Percentiles rank a stretch among this genome's conserved stretches.
Conservation (phyloP, 2,797 vertebrate genomes). For the Pachyuromys duprasi region DNA sequence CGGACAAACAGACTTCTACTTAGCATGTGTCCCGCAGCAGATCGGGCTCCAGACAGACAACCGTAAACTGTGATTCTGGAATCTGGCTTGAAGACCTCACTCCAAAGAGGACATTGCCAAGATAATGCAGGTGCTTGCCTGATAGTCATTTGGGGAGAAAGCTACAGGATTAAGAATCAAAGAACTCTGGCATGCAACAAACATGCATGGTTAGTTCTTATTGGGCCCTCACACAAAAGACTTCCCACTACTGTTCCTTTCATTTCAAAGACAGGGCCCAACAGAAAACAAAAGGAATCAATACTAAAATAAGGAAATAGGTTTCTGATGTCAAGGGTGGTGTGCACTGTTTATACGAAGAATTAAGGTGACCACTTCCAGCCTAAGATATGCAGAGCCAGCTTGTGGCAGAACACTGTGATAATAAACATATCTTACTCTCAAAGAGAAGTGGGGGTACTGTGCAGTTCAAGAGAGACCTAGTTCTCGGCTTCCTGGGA, state of each 20-base stretch:
- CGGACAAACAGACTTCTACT: background rate
- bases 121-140: slow-evolving; percentile 53
- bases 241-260: background rate
- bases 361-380: slow-evolving; percentile 29
- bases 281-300: slow-evolving; percentile 51
- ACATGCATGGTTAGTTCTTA: slow-evolving; percentile 41
- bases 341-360: slow-evolving; percentile 15
- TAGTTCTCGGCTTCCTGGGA: background rate
- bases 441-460: background rate
- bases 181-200: slow-evolving; percentile 41
- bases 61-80: background rate
- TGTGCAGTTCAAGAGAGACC: slow-evolving; percentile 24
- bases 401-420: slow-evolving; percentile 44
- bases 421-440: background rate
- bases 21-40: background rate
- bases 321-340: background rate
- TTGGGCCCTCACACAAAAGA: background rate
- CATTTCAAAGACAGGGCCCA: slow-evolving; percentile 46
- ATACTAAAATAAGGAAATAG: slow-evolving; percentile 28
- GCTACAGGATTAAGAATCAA: slow-evolving; percentile 28
- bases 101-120: slow-evolving; percentile 56
- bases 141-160: slow-evolving; percentile 41
- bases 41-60: background rate
- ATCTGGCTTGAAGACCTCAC: slow-evolving; percentile 16
- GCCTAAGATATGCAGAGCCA: slow-evolving; percentile 9